Percentiles rank a stretch among this genome's conserved stretches.
phyloP scores from a whole-genome alignment of 2,888 invertebrate species.

The Lamproptera curius region DNA sequence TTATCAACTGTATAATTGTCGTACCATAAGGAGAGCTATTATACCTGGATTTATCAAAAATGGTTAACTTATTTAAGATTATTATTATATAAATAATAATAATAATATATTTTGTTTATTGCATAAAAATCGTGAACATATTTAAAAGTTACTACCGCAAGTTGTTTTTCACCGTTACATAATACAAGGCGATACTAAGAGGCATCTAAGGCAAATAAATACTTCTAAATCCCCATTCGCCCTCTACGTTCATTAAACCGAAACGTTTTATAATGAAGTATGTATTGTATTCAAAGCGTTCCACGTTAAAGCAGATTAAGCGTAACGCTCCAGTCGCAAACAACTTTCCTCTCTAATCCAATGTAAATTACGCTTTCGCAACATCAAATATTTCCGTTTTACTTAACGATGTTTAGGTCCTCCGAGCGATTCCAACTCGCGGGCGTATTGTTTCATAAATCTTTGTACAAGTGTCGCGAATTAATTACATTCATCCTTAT shows the following conservation, averaged over 20 bases:
- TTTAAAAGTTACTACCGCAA: too few species aligned
- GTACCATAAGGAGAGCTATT: too few species aligned
- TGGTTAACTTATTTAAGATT: too few species aligned
- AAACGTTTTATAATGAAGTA: conserved; percentile 8
- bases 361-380: conserved; percentile 9
- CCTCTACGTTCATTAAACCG: conserved; percentile 2
- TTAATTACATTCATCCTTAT: too few species aligned
- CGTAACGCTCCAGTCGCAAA: conserved; percentile 13
- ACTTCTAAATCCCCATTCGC: background rate
- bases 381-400: conserved; percentile 12
- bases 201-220: background rate
- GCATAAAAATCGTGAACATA: too few species aligned
- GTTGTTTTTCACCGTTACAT: background rate
- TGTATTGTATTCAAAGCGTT: conserved; percentile 17
- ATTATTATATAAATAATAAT: too few species aligned
- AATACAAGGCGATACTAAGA: background rate
- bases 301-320: conserved; percentile 18
- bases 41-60: too few species aligned
- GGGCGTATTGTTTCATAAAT: too few species aligned
- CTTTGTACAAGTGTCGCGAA: too few species aligned
- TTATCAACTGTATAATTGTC: too few species aligned
- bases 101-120: too few species aligned
- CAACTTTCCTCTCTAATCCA: conserved; percentile 17
- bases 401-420: conserved; percentile 4
- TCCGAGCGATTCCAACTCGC: conserved; percentile 1